These are phyloP conservation scores for Drosophila antonietae DNA, from an alignment of 2,888 invertebrate species.

Conservation along the genomic window DNA sequence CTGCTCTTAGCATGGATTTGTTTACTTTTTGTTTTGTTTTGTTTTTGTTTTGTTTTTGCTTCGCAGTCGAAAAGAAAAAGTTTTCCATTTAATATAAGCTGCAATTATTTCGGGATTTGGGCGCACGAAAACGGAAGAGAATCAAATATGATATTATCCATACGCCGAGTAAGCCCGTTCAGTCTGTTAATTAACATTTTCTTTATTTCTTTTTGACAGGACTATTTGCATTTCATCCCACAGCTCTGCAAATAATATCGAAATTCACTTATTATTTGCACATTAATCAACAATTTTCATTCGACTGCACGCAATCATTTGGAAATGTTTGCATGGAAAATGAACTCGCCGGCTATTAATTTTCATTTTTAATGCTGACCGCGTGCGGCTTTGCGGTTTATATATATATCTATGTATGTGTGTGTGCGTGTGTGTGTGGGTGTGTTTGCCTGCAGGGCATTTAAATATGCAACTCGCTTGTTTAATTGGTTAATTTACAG, in stretches of 20 bases:
- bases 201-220: background rate
- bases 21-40: constrained; percentile 58
- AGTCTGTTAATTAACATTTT: background rate
- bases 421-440: background rate
- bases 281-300: constrained; percentile 68
- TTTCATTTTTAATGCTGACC: constrained; percentile 52
- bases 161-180: constrained; percentile 22
- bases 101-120: constrained; percentile 55
- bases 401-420: background rate
- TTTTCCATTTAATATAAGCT: constrained; percentile 42
- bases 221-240: constrained; percentile 6
- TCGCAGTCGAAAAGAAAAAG: constrained; percentile 7
- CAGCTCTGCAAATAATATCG: constrained; percentile 28
- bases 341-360: constrained; percentile 61
- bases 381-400: constrained; percentile 2
- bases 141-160: constrained; percentile 19
- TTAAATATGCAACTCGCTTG: constrained; percentile 34
- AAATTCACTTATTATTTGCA: constrained; percentile 44
- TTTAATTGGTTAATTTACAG: no score
- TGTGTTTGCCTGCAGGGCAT: constrained; percentile 21
- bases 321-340: constrained; percentile 62
- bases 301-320: constrained; percentile 51
- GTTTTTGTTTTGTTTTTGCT: constrained; percentile 34
- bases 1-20: constrained; percentile 44
- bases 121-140: background rate